Evolutionary conservation across 2,888 invertebrate species (phyloP).

Genomic region (Cordylochernes scorpioides): DNA sequence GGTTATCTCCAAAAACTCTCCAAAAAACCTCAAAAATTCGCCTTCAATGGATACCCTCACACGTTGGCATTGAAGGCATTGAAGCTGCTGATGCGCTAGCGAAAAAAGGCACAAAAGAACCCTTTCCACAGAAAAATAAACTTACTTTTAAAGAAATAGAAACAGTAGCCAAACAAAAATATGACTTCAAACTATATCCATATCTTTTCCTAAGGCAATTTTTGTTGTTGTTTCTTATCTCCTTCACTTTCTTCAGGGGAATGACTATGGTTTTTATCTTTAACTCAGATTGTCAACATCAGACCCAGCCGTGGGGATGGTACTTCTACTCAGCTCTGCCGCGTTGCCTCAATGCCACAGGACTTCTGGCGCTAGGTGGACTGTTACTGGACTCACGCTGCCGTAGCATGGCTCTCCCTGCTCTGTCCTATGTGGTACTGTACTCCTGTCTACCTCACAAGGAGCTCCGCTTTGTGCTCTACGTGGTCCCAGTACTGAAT

Average conservation of each 20-base stretch:
- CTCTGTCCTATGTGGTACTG: slow-evolving; percentile 46
- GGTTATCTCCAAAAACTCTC: too few species aligned
- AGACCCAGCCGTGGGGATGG: slow-evolving; percentile 87
- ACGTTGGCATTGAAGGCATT: too few species aligned
- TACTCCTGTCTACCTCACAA: slow-evolving; percentile 92
- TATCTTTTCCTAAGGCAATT: too few species aligned
- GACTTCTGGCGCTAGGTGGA: slow-evolving; percentile 45
- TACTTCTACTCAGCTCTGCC: slow-evolving; percentile 94
- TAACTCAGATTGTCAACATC: slow-evolving; percentile 14
- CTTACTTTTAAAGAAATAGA: too few species aligned
- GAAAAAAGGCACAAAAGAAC: too few species aligned
- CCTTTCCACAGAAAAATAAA: too few species aligned
- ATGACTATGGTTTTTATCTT: slow-evolving; percentile 1
- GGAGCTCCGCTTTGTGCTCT: slow-evolving; percentile 86
- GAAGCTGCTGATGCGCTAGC: too few species aligned
- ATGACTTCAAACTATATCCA: too few species aligned
- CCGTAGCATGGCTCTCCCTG: slow-evolving; percentile 38
- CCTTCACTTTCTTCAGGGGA: slow-evolving; percentile 1
- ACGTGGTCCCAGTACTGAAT: slow-evolving; percentile 80
- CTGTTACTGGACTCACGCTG: slow-evolving; percentile 31
- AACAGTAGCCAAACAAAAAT: too few species aligned
- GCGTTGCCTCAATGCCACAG: slow-evolving; percentile 53
- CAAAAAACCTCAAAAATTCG: too few species aligned
- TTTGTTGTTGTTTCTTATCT: too few species aligned
- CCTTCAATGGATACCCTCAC: too few species aligned